Evolutionary conservation across 2,888 invertebrate species (phyloP).

Genomic region (Melanchra persicariae): DNA sequence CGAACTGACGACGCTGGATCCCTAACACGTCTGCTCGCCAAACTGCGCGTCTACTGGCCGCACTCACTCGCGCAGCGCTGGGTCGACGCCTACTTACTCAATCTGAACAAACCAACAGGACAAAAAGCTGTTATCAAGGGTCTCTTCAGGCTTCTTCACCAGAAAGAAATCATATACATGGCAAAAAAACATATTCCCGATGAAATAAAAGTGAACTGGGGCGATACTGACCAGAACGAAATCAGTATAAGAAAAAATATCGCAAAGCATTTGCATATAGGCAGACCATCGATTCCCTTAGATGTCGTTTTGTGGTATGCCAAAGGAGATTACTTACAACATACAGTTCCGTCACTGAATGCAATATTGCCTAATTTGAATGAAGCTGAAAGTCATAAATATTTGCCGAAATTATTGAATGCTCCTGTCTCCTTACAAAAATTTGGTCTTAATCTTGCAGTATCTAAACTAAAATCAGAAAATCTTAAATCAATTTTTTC

Average conservation of each 20-base stretch:
- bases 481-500: constrained; percentile 71
- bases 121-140: constrained; percentile 73
- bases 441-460: constrained; percentile 74
- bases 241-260: constrained; percentile 78
- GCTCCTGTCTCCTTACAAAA: constrained; percentile 79
- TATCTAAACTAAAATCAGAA: constrained; percentile 69
- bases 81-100: constrained; percentile 66
- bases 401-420: constrained; percentile 71
- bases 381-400: constrained; percentile 61
- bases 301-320: constrained; percentile 77
- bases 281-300: constrained; percentile 76
- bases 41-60: constrained; percentile 80
- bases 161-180: constrained; percentile 69
- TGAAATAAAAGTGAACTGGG: constrained; percentile 78
- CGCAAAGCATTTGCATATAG: constrained; percentile 76
- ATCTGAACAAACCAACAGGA: constrained; percentile 70
- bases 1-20: constrained; percentile 69
- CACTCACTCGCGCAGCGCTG: constrained; percentile 75
- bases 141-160: constrained; percentile 73
- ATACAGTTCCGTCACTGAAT: constrained; percentile 78
- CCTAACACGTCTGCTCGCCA: constrained; percentile 71
- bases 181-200: constrained; percentile 75
- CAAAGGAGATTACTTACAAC: constrained; percentile 83
- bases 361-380: constrained; percentile 77
- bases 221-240: constrained; percentile 69